These are phyloP conservation scores for Perca flavescens DNA, from an alignment of 2,113 vertebrate species.

Conservation along the genomic window DNA sequence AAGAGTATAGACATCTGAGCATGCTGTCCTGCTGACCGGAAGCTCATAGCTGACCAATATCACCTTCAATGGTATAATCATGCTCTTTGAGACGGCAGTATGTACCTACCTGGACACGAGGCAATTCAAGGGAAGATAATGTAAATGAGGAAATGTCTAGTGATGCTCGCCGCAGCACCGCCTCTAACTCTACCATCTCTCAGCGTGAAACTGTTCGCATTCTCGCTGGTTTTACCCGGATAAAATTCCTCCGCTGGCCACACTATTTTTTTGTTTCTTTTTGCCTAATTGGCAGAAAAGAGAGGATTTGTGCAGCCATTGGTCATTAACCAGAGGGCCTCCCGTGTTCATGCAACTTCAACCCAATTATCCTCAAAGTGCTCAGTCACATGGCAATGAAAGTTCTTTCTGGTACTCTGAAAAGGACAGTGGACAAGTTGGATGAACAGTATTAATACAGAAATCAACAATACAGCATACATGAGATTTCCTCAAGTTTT, in stretches of 20 bases:
- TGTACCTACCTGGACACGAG: slow-evolving; percentile 59
- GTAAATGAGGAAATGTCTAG: slow-evolving; percentile 10
- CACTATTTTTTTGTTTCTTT: slow-evolving; percentile 9
- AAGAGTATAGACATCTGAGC: slow-evolving; percentile 74
- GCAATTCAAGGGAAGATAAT: too few relatives aligned
- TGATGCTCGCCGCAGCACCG: slow-evolving; percentile 11
- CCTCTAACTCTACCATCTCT: slow-evolving; percentile 44
- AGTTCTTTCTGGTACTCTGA: background rate
- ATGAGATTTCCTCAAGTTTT: background rate
- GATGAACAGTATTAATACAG: background rate
- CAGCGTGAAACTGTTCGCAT: background rate
- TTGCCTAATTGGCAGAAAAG: slow-evolving; percentile 64
- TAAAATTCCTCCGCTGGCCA: slow-evolving; percentile 14
- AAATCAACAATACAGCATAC: background rate
- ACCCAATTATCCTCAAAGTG: slow-evolving; percentile 68
- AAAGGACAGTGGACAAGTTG: background rate
- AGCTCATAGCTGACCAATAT: slow-evolving; percentile 32
- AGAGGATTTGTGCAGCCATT: slow-evolving; percentile 57
- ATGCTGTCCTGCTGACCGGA: slow-evolving; percentile 39
- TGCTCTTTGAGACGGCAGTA: background rate
- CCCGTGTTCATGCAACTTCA: slow-evolving; percentile 52
- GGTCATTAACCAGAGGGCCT: slow-evolving; percentile 58
- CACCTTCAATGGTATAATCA: slow-evolving; percentile 10
- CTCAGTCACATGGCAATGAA: slow-evolving; percentile 57
- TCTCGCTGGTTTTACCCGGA: background rate